Evolutionary conservation across 2,888 invertebrate genomes (phyloP).

Genomic region (Netelia fuscicornis): DNA sequence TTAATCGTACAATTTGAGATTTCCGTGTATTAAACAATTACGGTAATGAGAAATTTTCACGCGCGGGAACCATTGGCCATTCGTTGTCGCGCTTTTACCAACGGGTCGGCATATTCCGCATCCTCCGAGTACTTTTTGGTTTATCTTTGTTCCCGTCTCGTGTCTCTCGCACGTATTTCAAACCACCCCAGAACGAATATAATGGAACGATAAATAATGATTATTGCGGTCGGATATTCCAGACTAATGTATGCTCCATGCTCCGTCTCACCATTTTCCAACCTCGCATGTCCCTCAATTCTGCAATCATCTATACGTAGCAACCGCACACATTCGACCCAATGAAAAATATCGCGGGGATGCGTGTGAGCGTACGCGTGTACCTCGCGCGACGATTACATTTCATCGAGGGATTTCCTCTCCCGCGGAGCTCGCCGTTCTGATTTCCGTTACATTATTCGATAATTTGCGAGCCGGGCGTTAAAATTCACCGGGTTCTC

Average conservation of each 20-base stretch:
- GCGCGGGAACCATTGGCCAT: too few species aligned
- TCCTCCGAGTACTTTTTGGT: background rate
- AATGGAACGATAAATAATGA: constrained; percentile 60
- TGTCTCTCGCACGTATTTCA: constrained; percentile 11
- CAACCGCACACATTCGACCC: background rate
- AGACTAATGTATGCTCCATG: constrained; percentile 45
- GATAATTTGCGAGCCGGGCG: constrained; percentile 29
- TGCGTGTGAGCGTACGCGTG: background rate
- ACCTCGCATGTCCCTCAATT: constrained; percentile 24
- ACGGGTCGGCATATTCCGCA: background rate
- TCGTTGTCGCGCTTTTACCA: too few species aligned
- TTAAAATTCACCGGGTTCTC: constrained; percentile 29
- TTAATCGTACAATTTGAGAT: too few species aligned
- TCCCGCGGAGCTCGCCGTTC: background rate
- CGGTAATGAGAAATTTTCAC: too few species aligned
- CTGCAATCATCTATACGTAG: background rate
- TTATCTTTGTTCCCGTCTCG: constrained; percentile 4
- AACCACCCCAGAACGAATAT: constrained; percentile 31
- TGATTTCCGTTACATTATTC: constrained; percentile 45
- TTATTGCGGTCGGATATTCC: constrained; percentile 50
- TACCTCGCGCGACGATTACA: constrained; percentile 24
- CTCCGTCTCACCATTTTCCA: constrained; percentile 13
- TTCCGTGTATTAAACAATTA: too few species aligned
- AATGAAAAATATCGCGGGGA: constrained; percentile 22
- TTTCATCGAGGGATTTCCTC: constrained; percentile 11